phyloP scores from a whole-genome alignment of 2,113 vertebrate genomes.

The Triplophysa dalaica region DNA sequence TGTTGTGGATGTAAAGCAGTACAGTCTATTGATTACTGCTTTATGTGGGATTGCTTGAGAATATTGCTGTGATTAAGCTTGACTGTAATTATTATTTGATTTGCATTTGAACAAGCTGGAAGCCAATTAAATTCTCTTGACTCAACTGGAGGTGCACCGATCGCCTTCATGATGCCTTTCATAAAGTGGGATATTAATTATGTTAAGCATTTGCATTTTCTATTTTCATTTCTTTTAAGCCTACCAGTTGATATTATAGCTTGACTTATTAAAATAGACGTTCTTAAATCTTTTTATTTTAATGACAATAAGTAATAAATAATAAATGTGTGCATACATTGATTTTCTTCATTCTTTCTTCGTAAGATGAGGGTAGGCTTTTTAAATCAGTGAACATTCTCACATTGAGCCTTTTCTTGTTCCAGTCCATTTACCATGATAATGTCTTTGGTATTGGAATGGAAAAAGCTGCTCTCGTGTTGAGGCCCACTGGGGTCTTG shows the following conservation, averaged over 20 bases:
- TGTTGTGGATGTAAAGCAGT: constrained; percentile 37
- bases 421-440: constrained; percentile 48
- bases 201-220: not conserved
- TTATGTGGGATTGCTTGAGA: constrained; percentile 37
- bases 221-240: not conserved
- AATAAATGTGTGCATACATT: constrained; percentile 14
- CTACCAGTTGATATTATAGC: not conserved
- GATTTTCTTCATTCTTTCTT: not conserved
- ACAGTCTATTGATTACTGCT: constrained; percentile 22
- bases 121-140: constrained; percentile 34
- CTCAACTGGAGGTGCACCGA: constrained; percentile 11
- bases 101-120: constrained; percentile 24
- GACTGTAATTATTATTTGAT: constrained; percentile 40
- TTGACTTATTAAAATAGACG: not conserved
- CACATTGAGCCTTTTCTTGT: constrained; percentile 38
- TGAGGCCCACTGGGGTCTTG: constrained; percentile 29
- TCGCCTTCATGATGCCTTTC: constrained; percentile 20
- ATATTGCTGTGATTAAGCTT: constrained; percentile 45
- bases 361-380: not conserved
- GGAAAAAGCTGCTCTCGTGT: constrained; percentile 31
- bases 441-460: constrained; percentile 45
- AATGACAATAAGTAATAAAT: not conserved
- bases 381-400: constrained; percentile 36
- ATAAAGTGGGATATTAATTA: constrained; percentile 25
- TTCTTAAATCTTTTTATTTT: not conserved